These are phyloP conservation scores for Aurelia aurita complex sp. Pacific DNA, from an alignment of 30 jellyfish, hydroid and myxozoan genomes.

Conservation along the genomic window DNA sequence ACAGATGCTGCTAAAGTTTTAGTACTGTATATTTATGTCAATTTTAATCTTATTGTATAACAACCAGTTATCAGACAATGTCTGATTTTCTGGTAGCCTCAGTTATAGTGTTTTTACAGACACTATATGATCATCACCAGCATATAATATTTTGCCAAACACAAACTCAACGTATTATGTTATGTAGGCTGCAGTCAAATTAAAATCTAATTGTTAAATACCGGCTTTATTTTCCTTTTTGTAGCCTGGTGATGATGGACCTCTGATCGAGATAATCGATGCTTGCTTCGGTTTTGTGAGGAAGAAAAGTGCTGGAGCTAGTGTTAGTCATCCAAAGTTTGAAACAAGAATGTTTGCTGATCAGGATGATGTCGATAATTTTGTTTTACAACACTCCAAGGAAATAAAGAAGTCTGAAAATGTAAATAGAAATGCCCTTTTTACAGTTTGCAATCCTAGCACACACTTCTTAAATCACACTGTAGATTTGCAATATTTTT, in stretches of 20 bases:
- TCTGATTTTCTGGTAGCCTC: too few species aligned
- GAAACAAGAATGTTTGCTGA: slow-evolving; percentile 27
- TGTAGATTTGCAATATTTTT: too few species aligned
- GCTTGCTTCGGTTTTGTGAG: slow-evolving; percentile 50
- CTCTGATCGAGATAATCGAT: slow-evolving; percentile 40
- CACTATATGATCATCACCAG: too few species aligned
- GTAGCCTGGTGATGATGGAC: slow-evolving; percentile 33
- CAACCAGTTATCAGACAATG: too few species aligned
- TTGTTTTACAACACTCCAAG: slow-evolving; percentile 13
- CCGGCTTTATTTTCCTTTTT: background rate
- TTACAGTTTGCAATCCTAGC: background rate
- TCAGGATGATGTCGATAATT: slow-evolving; percentile 42
- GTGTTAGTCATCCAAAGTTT: slow-evolving; percentile 13
- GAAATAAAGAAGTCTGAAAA: slow-evolving; percentile 43
- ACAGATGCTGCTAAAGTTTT: too few species aligned
- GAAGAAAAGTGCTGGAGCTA: slow-evolving; percentile 40
- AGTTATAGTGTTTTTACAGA: too few species aligned
- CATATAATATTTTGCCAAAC: too few species aligned
- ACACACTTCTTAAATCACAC: background rate
- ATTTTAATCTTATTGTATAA: too few species aligned
- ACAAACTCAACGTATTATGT: too few species aligned
- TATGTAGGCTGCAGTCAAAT: too few species aligned
- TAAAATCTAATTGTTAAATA: too few species aligned
- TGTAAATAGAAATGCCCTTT: background rate
- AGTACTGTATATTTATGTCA: too few species aligned